A percentile compares a stretch with the other conserved stretches of the same genome.
Conservation (phyloP, 2,797 vertebrate species). For the Aeoliscus strigatus region DNA sequence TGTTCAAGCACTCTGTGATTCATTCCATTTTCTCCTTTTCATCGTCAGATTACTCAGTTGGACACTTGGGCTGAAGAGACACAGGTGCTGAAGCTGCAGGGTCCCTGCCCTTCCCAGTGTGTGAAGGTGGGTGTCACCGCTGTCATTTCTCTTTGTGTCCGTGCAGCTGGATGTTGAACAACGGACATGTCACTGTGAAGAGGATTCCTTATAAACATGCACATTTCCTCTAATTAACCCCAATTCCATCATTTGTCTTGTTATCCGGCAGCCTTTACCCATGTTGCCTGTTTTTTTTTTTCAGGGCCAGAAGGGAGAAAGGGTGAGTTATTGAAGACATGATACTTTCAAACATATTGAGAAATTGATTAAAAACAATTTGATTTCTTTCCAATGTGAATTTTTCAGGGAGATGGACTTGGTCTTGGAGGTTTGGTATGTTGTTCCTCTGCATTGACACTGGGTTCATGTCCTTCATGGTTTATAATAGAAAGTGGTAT, state of each 20-base stretch:
- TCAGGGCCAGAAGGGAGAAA: constrained; percentile 83
- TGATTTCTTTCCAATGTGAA: too few species aligned
- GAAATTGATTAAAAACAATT: too few species aligned
- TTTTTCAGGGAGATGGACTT: constrained; percentile 69
- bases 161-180: too few species aligned
- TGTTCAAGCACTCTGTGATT: neutral
- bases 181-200: too few species aligned
- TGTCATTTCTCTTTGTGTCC: too few species aligned
- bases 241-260: too few species aligned
- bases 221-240: too few species aligned
- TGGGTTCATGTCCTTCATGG: too few species aligned
- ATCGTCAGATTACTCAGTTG: constrained; percentile 63
- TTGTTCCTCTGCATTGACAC: too few species aligned
- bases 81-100: constrained; percentile 62
- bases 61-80: constrained; percentile 70
- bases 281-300: constrained; percentile 21
- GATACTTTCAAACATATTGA: neutral
- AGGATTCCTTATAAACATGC: too few species aligned
- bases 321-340: constrained; percentile 54
- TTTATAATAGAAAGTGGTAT: neutral
- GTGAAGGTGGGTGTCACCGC: constrained; percentile 72
- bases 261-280: constrained; percentile 17
- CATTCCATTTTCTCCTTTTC: neutral
- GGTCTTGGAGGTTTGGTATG: constrained; percentile 78
- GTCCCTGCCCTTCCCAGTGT: constrained; percentile 73